Evolutionary conservation across 2,888 invertebrate genomes (phyloP).

Genomic region (Trissolcus japonicus): DNA sequence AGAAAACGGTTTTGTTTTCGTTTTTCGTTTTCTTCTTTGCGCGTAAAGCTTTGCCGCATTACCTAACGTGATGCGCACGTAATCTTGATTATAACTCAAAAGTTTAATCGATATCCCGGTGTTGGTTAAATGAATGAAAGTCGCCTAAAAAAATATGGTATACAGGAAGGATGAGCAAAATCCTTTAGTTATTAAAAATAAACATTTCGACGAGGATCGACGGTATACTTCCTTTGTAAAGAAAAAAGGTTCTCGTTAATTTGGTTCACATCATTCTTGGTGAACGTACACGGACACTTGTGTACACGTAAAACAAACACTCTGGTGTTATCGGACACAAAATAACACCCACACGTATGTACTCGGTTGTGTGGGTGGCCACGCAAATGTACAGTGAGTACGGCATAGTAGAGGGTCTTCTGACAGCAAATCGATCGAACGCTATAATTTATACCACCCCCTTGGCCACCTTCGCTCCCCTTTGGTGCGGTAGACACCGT

Average conservation of each 20-base stretch:
- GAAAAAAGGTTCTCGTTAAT: slow-evolving; percentile 3
- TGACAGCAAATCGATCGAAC: slow-evolving; percentile 77
- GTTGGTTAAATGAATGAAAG: too few relatives aligned
- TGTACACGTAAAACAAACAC: slow-evolving; percentile 50
- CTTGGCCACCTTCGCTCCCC: slow-evolving; percentile 65
- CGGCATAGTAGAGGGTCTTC: slow-evolving; percentile 71
- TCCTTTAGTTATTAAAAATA: too few relatives aligned
- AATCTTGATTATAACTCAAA: slow-evolving; percentile 45
- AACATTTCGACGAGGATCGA: too few relatives aligned
- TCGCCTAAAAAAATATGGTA: too few relatives aligned
- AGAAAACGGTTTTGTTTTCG: neutral
- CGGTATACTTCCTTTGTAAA: too few relatives aligned
- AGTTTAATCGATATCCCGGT: too few relatives aligned
- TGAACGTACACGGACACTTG: slow-evolving; percentile 47
- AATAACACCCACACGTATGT: slow-evolving; percentile 37
- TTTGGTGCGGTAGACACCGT: slow-evolving; percentile 57
- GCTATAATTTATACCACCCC: slow-evolving; percentile 77
- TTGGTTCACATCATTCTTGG: slow-evolving; percentile 21
- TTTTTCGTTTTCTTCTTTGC: neutral
- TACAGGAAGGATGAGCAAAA: too few relatives aligned
- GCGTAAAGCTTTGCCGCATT: slow-evolving; percentile 19
- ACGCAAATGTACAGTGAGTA: slow-evolving; percentile 57
- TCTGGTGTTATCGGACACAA: slow-evolving; percentile 43
- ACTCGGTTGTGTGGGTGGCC: slow-evolving; percentile 13
- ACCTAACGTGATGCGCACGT: slow-evolving; percentile 27